Evolutionary conservation across 2,888 invertebrate genomes (phyloP).

Genomic region (Tribolium freemani): DNA sequence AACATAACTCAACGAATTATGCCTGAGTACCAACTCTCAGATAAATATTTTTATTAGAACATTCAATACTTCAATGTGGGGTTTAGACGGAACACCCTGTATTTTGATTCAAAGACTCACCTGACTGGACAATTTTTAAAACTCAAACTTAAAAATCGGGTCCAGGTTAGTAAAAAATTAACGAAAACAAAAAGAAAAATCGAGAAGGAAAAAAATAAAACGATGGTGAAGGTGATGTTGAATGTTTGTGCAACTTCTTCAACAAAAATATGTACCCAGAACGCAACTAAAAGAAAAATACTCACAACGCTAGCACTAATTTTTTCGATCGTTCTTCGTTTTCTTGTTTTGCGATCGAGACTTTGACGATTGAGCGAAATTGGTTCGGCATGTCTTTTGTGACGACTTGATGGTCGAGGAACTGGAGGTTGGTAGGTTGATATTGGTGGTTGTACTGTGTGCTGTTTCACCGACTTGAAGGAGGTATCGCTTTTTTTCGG

Average conservation of each 20-base stretch:
- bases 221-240: not conserved
- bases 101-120: too few relatives aligned
- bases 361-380: slow-evolving; percentile 12
- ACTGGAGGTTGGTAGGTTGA: slow-evolving; percentile 38
- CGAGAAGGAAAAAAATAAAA: not conserved
- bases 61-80: too few relatives aligned
- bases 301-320: slow-evolving; percentile 75
- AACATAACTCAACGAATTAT: too few relatives aligned
- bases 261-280: not conserved
- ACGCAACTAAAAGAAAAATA: slow-evolving; percentile 51
- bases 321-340: slow-evolving; percentile 76
- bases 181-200: not conserved
- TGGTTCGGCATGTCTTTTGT: slow-evolving; percentile 62
- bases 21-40: too few relatives aligned
- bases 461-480: slow-evolving; percentile 63
- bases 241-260: not conserved
- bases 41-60: too few relatives aligned
- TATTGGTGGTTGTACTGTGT: slow-evolving; percentile 58
- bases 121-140: not conserved
- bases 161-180: slow-evolving; percentile 5
- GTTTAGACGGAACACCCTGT: too few relatives aligned
- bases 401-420: slow-evolving; percentile 58
- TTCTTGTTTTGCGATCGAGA: slow-evolving; percentile 67
- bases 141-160: not conserved
- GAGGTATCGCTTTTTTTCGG: slow-evolving; percentile 54